Evolutionary conservation across 2,797 vertebrate species (phyloP).

Genomic region (Pangasius sanitwongsei): DNA sequence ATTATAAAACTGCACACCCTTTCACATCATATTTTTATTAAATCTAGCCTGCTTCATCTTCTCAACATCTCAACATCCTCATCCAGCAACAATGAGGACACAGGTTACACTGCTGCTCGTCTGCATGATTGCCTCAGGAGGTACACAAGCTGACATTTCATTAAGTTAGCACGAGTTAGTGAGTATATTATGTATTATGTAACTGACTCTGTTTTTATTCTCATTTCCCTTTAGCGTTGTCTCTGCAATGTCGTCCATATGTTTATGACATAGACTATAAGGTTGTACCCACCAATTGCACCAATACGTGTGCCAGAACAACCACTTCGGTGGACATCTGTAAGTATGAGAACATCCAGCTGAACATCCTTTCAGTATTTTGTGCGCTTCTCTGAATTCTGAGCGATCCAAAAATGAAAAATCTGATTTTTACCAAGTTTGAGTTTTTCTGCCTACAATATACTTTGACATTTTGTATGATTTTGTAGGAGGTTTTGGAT

Average conservation of each 20-base stretch:
- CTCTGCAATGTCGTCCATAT: not conserved
- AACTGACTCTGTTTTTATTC: not conserved
- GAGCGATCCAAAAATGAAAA: not conserved
- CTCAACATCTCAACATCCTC: no score
- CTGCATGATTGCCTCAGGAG: not conserved
- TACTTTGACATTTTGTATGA: not conserved
- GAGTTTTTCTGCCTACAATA: not conserved
- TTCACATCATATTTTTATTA: not conserved
- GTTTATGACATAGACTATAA: accelerated
- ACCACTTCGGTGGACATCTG: not conserved
- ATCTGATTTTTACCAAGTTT: not conserved
- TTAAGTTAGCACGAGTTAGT: not conserved
- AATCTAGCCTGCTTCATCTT: not conserved
- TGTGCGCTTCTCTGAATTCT: not conserved
- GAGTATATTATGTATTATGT: not conserved
- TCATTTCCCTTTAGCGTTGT: not conserved
- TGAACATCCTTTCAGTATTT: not conserved
- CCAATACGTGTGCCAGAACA: not conserved
- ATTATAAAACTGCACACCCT: not conserved
- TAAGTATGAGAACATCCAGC: not conserved
- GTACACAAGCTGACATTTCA: not conserved
- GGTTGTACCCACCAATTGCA: accelerated
- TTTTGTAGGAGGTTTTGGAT: not conserved
- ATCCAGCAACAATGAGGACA: not conserved
- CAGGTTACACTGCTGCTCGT: not conserved